phyloP scores from a whole-genome alignment of 1,140 invertebrate species.

The Drosophila funebris region DNA sequence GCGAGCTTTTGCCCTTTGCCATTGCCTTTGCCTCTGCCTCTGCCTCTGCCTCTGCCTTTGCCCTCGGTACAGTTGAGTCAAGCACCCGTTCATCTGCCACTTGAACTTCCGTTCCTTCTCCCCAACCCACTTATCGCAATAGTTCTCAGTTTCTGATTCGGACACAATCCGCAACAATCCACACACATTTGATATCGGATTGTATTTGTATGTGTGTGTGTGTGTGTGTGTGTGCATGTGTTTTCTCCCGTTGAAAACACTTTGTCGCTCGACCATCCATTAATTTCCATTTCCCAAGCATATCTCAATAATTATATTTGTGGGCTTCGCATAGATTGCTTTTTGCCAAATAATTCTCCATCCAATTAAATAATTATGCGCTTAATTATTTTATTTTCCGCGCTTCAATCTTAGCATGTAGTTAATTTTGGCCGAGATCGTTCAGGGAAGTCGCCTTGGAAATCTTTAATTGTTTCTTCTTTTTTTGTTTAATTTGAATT shows the following conservation, averaged over 20 bases:
- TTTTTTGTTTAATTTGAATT: slow-evolving; percentile 62
- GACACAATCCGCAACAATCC: not conserved
- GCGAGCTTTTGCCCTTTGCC: slow-evolving; percentile 49
- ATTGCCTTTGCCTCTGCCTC: too few relatives aligned
- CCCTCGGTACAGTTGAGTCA: slow-evolving; percentile 30
- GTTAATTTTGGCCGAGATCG: slow-evolving; percentile 7
- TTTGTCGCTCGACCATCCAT: slow-evolving; percentile 31
- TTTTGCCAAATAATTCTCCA: slow-evolving; percentile 11
- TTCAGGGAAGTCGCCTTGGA: too few relatives aligned
- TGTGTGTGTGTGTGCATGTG: not conserved
- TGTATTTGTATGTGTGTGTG: not conserved
- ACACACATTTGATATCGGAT: not conserved
- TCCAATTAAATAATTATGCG: slow-evolving; percentile 72
- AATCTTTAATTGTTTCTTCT: slow-evolving; percentile 58
- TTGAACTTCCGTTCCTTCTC: not conserved
- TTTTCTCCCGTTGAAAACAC: slow-evolving; percentile 17
- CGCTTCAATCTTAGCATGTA: slow-evolving; percentile 21
- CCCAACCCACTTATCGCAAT: not conserved
- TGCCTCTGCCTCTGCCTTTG: too few relatives aligned
- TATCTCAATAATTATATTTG: slow-evolving; percentile 56
- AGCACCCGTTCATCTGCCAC: slow-evolving; percentile 37
- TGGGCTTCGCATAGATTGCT: slow-evolving; percentile 13
- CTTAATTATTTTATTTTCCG: slow-evolving; percentile 70
- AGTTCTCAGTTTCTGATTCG: not conserved
- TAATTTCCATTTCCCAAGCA: slow-evolving; percentile 67